Conservation (phyloP, 2,797 vertebrate species). For the Diplodus puntazzo region DNA sequence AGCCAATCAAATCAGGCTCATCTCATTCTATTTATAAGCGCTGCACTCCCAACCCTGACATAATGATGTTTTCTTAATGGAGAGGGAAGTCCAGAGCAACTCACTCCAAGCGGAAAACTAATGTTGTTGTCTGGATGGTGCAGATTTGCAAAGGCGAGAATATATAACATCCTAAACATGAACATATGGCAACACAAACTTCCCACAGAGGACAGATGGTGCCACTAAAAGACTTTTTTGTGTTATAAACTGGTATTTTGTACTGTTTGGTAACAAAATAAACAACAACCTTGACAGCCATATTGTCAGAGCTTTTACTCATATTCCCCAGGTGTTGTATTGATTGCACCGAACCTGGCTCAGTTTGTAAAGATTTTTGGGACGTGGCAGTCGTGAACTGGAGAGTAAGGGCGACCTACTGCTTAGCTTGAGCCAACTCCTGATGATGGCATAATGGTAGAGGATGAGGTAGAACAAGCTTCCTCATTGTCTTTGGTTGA, state of each 20-base stretch:
- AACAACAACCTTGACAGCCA: constrained; percentile 4
- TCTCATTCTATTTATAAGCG: constrained; percentile 44
- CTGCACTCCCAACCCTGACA: constrained; percentile 15
- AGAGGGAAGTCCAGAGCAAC: constrained; percentile 37
- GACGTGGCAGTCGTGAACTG: not conserved
- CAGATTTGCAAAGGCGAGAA: constrained; percentile 15
- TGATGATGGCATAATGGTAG: not conserved
- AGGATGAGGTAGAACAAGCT: not conserved
- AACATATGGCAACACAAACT: constrained; percentile 48
- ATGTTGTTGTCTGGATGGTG: constrained; percentile 28
- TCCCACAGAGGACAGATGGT: constrained; percentile 56
- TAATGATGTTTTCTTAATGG: constrained; percentile 46
- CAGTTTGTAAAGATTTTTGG: not conserved
- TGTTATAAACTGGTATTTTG: constrained; percentile 40
- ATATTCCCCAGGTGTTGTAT: constrained; percentile 2
- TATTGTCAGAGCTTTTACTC: constrained; percentile 31
- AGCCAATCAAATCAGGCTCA: constrained; percentile 52
- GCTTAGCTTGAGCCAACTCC: not conserved
- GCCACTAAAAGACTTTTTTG: constrained; percentile 34
- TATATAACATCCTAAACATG: constrained; percentile 50
- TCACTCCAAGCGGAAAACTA: constrained; percentile 39
- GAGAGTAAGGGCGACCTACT: not conserved
- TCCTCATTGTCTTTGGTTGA: not conserved
- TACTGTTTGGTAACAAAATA: constrained; percentile 23
- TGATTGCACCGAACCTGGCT: constrained; percentile 29